Base-by-base conservation (phyloP, 1,140 invertebrate species). In the Laodelphax striatellus region DNA sequence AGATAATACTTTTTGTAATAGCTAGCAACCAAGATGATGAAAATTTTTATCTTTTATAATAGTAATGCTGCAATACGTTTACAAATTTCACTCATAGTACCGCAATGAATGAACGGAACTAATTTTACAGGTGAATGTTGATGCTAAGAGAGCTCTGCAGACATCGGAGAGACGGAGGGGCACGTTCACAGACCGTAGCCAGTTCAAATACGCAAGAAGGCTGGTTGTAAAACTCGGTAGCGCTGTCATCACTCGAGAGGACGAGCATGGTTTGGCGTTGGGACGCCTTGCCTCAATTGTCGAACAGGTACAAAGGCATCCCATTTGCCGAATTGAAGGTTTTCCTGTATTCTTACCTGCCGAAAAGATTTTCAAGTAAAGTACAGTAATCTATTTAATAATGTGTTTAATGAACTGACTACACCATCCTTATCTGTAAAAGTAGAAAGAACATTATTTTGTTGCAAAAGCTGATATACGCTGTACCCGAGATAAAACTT, bases 181-280 rank as follows among this genome's bases (percentile, higher is more conserved):
- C 9, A 83, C 84, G 0, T 92, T 93, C 70, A 83, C 82, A 1
- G 87, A 92, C 67, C 79, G 95, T 56, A 86, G 82, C 65, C 92
- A 99, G 68, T 73, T 99, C 54, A 87, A 90, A 69, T 88, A 92
- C 67, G 91, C 95, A 0, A 82, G 91, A 55, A 75, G 96, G 65
- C 76, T 99, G 57, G 93, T 99, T 0, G 87, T 99, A 4, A n/a
- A 99, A 74, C 78, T 99, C 34, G 97, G 97, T 24, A 96, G 92
- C 72, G 96, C 96, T 0, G 95, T 99, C 5, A 95, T 99, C 57
- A 99, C 97, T 0, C 77, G 97, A n/a, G n/a, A n/a, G n/a, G n/a
- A n/a, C n/a, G n/a, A n/a, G n/a, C n/a, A 95, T 70, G 97, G 97
- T 2, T 73, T n/a, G n/a, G n/a, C n/a, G 0, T 77, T 99, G 1